phyloP scores from a whole-genome alignment of 2,797 vertebrate species.

The Platalea minor region DNA sequence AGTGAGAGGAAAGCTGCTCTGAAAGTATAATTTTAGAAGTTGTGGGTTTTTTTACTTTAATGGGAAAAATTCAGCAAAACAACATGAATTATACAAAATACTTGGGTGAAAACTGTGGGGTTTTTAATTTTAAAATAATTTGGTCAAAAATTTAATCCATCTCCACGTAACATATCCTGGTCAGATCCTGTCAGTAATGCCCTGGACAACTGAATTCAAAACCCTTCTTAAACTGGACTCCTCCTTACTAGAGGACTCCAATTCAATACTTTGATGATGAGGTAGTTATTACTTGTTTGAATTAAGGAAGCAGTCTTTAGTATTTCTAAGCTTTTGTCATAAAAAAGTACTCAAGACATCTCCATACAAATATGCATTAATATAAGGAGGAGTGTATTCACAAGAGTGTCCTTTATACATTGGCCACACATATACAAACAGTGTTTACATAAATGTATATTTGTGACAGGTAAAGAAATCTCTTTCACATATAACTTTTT shows the following conservation, averaged over 20 bases:
- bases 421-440: not conserved
- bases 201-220: not conserved
- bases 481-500: not conserved
- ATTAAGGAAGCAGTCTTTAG: not conserved
- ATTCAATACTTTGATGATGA: not conserved
- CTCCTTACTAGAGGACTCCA: not conserved
- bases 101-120: not conserved
- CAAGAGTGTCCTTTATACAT: not conserved
- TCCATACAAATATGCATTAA: not conserved
- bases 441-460: not conserved
- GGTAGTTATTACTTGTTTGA: not conserved
- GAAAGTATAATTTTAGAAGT: not conserved
- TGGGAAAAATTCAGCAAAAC: not conserved
- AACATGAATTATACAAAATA: not conserved
- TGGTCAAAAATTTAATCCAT: not conserved
- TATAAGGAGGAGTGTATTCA: not conserved
- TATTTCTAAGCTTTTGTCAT: not conserved
- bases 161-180: not conserved
- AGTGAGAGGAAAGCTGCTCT: not conserved
- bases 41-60: not conserved
- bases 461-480: not conserved
- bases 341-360: not conserved
- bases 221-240: not conserved
- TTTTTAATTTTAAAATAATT: not conserved
- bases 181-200: not conserved